Conservation (phyloP, 2,113 vertebrate species). For the Eublepharis macularius region DNA sequence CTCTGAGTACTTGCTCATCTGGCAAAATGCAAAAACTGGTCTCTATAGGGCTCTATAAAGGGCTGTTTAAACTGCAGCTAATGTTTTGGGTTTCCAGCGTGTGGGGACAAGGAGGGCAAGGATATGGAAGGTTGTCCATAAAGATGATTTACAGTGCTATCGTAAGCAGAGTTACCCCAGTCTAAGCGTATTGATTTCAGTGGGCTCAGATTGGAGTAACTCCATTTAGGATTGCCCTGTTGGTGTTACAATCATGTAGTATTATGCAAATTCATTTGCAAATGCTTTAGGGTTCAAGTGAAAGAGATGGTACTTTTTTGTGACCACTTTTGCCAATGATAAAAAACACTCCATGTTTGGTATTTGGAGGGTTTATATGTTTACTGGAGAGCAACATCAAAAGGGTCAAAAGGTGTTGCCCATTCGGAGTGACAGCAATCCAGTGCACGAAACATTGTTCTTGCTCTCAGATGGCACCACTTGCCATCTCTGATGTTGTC, state of each 20-base stretch:
- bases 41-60: conserved; percentile 68
- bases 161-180: too few relatives aligned
- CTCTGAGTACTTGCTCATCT: neutral
- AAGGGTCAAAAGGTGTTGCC: neutral
- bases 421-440: neutral
- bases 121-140: too few relatives aligned
- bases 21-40: conserved; percentile 42
- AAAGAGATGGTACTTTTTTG: neutral
- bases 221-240: too few relatives aligned
- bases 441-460: too few relatives aligned
- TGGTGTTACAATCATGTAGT: neutral
- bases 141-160: too few relatives aligned
- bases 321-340: neutral
- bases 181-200: too few relatives aligned
- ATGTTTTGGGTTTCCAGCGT: neutral
- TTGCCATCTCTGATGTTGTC: neutral
- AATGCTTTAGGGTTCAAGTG: neutral
- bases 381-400: neutral
- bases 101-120: neutral
- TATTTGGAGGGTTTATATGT: neutral
- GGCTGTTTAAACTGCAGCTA: conserved; percentile 62
- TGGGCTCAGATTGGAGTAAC: too few relatives aligned
- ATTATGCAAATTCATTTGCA: neutral
- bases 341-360: neutral
- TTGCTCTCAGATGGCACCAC: neutral